Evolutionary conservation across 2,888 invertebrate genomes (phyloP).

Genomic region (Ophion obscuratus): DNA sequence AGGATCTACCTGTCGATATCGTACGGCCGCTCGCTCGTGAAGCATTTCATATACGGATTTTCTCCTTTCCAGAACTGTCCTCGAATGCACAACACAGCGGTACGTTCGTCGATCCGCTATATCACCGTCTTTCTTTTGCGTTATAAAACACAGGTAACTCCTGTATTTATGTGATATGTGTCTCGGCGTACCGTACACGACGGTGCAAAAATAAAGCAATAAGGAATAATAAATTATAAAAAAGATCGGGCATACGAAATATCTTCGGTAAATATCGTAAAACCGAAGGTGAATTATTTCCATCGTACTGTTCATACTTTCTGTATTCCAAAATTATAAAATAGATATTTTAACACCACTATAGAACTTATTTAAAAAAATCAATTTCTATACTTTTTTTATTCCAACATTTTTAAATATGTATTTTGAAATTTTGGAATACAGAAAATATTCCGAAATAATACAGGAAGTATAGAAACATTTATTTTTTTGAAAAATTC

Average conservation of each 20-base stretch:
- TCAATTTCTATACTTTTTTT: not conserved
- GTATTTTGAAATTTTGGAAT: not conserved
- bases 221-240: conserved; percentile 18
- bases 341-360: not conserved
- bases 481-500: too few relatives aligned
- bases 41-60: conserved; percentile 73
- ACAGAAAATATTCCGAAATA: too few relatives aligned
- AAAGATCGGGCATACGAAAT: conserved; percentile 41
- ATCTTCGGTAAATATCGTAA: conserved; percentile 8
- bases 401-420: not conserved
- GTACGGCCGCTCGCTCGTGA: conserved; percentile 65
- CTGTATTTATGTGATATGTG: conserved; percentile 82
- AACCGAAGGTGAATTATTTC: conserved; percentile 16
- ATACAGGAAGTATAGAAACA: too few relatives aligned
- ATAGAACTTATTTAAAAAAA: too few relatives aligned
- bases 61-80: conserved; percentile 67
- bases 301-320: not conserved
- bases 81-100: conserved; percentile 38
- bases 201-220: conserved; percentile 3
- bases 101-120: conserved; percentile 59
- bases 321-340: not conserved
- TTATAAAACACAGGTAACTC: conserved; percentile 84
- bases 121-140: conserved; percentile 64
- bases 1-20: conserved; percentile 82
- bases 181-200: conserved; percentile 49